Conservation (phyloP, 2,113 vertebrate species). For the Protobothrops mucrosquamatus region DNA sequence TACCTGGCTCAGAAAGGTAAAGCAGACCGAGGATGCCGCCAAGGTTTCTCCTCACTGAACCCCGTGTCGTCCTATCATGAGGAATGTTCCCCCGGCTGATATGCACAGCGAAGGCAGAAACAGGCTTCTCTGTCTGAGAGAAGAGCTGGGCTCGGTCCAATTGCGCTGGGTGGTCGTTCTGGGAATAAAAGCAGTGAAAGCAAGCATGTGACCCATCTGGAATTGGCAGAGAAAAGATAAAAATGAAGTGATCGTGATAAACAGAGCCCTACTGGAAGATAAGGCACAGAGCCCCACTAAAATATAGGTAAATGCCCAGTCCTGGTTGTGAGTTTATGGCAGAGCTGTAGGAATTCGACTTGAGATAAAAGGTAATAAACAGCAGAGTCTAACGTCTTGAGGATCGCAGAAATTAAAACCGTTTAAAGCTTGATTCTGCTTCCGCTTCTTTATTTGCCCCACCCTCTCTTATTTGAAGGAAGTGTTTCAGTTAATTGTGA, state of each 20-base stretch:
- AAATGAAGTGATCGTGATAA: not conserved
- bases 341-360: not conserved
- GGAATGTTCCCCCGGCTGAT: not conserved
- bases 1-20: conserved; percentile 92
- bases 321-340: not conserved
- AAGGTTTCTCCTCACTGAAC: not conserved
- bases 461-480: not conserved
- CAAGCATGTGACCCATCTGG: not conserved
- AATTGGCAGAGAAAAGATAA: not conserved
- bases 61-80: not conserved
- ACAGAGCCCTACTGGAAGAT: not conserved
- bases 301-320: not conserved
- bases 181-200: not conserved
- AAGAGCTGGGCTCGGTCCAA: not conserved
- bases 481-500: not conserved
- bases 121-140: not conserved
- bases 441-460: no score
- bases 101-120: not conserved
- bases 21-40: not conserved
- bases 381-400: no score
- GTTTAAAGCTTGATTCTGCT: not conserved
- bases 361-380: not conserved
- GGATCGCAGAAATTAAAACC: no score
- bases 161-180: not conserved
- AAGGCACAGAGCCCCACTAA: not conserved